Evolutionary conservation across 2,113 vertebrate genomes (phyloP), one percentile per base, ranked within the genome.

Genomic region (Melanocharis versteri): DNA sequence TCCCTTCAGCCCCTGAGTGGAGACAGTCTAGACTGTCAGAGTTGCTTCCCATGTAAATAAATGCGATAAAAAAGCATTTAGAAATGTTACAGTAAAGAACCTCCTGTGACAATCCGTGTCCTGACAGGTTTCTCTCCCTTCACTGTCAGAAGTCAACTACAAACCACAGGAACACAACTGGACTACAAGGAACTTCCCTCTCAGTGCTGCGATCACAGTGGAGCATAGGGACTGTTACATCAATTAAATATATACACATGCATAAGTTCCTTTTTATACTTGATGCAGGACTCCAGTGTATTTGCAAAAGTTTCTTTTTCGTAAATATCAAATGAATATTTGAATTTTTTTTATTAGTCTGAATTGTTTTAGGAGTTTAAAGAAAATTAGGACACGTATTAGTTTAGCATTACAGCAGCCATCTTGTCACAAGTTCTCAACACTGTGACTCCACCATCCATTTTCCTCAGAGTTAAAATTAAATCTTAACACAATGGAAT

Each of bases 401-500:
- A 71, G 31, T 23, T 78, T 17, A 82, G 33, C 39, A 54, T 71
- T 84, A 71, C 65, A 87, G 76, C 47, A 93, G 61, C 48, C 94
- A 56, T 62, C 53, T 85, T 87, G 66, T 83, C 39, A 57, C 40
- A 71, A 61, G 40, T 83, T 85, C 73, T 93, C 70, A 75, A 62
- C 39, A 60, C 77, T 51, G 28, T n/a, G 27, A 84, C 77, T 93
- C 44, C 26, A 83, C 57, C 73, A 61, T 45, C 75, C 57, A 57
- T 94, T 72, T 85, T 94, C 66, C 44, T 85, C 81, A 68, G 31
- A 93, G 87, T 94, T 96, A 91, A 91, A 91, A 93, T 95, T 91
- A 94, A 89, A 87, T 37, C 66, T 75, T 64, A 93, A 90, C 33
- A 90, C 62, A 93, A 91, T 93, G 75, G 90, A 96, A 64, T 60